A percentile compares a stretch with the other conserved stretches of the same genome.
Evolutionary conservation across 2,888 invertebrate species (phyloP).

Genomic region (Amphimallon solstitiale): DNA sequence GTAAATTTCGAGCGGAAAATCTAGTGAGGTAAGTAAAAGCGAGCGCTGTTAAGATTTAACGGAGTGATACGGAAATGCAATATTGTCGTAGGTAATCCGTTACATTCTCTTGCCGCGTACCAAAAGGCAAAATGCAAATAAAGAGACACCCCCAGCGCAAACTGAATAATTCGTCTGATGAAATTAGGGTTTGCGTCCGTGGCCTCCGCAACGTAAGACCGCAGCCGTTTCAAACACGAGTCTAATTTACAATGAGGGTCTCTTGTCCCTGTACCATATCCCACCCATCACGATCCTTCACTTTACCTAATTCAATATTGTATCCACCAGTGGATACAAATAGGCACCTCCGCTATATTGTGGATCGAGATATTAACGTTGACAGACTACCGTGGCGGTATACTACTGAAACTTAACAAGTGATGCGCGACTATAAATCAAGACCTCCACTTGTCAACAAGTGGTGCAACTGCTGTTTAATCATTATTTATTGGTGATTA

Average conservation of each 20-base stretch:
- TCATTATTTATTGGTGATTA: no score
- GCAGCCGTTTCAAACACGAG: neutral
- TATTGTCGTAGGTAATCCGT: no score
- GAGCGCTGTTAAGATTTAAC: no score
- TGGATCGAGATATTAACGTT: no score
- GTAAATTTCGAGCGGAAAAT: no score
- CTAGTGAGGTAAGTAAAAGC: no score
- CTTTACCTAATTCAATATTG: neutral
- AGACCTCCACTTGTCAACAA: neutral
- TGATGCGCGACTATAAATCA: neutral
- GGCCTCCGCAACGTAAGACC: constrained; percentile 3
- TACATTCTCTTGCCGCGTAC: neutral
- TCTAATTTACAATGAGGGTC: constrained; percentile 11
- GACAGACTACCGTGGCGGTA: no score
- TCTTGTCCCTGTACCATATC: neutral
- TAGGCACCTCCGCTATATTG: no score
- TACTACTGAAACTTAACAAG: no score
- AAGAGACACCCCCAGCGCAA: constrained; percentile 14
- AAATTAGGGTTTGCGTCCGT: constrained; percentile 17
- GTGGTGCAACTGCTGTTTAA: neutral
- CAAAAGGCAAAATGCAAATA: constrained; percentile 13
- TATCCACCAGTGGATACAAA: no score
- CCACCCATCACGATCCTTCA: constrained; percentile 13
- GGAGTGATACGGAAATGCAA: no score
- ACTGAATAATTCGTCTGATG: constrained; percentile 28